phyloP scores from a whole-genome alignment of 2,113 vertebrate genomes.

The Saguinus imperator region DNA sequence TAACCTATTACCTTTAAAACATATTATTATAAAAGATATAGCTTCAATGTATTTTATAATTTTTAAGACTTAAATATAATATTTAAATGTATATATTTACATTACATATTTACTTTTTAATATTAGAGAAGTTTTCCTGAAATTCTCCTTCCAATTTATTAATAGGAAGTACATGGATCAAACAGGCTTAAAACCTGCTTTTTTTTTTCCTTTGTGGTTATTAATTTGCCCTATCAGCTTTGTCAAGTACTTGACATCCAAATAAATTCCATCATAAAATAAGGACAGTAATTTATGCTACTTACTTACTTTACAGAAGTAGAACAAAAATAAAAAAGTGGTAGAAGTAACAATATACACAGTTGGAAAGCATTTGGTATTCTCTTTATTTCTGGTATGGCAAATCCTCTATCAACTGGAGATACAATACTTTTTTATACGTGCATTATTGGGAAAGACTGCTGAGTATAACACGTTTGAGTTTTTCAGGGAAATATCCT shows the following conservation, averaged over 20 bases:
- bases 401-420: neutral
- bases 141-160: neutral
- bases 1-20: neutral
- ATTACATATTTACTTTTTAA: constrained; percentile 5
- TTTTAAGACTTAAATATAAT: neutral
- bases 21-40: neutral
- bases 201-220: constrained; percentile 6
- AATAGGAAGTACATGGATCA: neutral
- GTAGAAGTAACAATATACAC: neutral
- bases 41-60: neutral
- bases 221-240: constrained; percentile 33
- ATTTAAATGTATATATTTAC: constrained; percentile 3
- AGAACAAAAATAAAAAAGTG: constrained; percentile 31
- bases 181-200: neutral
- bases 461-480: neutral
- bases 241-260: neutral
- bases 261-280: constrained; percentile 58
- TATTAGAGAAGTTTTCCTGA: neutral
- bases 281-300: constrained; percentile 18
- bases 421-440: neutral
- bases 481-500: neutral
- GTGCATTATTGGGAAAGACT: neutral
- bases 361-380: constrained; percentile 5
- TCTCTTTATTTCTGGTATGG: constrained; percentile 1
- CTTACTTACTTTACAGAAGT: neutral